phyloP scores from a whole-genome alignment of 1,140 invertebrate genomes.

The Cotesia chilonis region DNA sequence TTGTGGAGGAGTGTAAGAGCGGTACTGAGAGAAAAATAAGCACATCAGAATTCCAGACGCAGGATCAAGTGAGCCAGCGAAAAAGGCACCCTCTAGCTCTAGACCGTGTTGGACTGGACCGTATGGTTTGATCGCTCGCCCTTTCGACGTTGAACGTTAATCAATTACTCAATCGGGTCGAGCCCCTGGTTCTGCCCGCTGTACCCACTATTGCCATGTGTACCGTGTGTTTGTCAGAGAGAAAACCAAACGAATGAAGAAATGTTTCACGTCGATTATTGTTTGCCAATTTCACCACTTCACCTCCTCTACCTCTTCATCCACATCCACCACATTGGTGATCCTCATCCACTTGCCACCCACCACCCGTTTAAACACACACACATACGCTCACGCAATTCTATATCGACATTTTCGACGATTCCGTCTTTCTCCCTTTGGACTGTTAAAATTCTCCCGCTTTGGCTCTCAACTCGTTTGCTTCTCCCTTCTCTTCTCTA shows the following conservation, averaged over 20 bases:
- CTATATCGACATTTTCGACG: no score
- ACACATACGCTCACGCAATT: no score
- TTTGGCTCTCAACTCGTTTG: no score
- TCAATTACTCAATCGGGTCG: constrained; percentile 28
- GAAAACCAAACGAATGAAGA: neutral
- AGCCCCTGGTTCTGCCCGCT: neutral
- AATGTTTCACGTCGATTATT: constrained; percentile 8
- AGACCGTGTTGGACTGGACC: neutral
- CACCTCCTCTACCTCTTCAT: neutral
- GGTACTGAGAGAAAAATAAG: constrained; percentile 7
- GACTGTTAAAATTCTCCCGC: no score
- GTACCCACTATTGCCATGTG: neutral
- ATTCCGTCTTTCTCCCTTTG: no score
- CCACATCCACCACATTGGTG: neutral
- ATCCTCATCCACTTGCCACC: neutral
- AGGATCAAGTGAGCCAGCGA: neutral
- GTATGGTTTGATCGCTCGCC: constrained; percentile 36
- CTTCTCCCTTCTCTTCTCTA: no score
- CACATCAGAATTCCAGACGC: neutral
- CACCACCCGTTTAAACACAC: no score
- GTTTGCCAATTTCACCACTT: constrained; percentile 6
- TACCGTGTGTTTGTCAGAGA: constrained; percentile 14
- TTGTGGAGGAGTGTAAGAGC: neutral
- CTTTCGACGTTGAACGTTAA: constrained; percentile 35
- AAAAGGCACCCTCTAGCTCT: neutral